Percentiles rank a stretch among this genome's conserved stretches.
Conservation (phyloP, 2,888 invertebrate genomes). For the Eulithis testata region DNA sequence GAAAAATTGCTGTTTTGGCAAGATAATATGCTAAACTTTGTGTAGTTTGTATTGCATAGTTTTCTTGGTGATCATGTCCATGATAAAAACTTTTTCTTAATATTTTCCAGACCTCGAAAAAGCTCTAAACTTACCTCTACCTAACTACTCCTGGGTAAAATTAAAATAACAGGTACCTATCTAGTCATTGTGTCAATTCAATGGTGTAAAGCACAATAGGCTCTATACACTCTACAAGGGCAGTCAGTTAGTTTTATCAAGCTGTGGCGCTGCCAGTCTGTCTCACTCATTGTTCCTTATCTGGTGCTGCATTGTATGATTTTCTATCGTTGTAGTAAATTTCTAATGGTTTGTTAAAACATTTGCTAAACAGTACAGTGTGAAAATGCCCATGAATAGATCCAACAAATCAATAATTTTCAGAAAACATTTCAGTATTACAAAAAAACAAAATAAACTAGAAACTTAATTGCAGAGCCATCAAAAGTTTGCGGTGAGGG, state of each 20-base stretch:
- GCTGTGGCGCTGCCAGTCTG: constrained; percentile 52
- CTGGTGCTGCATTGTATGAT: constrained; percentile 49
- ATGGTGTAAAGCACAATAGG: constrained; percentile 53
- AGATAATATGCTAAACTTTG: too few relatives aligned
- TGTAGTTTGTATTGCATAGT: too few relatives aligned
- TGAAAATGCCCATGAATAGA: too few relatives aligned
- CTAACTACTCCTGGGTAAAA: neutral
- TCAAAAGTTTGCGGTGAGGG: constrained; percentile 48
- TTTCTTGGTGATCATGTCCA: too few relatives aligned
- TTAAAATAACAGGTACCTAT: constrained; percentile 3
- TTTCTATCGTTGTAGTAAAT: constrained; percentile 3
- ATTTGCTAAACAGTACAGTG: too few relatives aligned
- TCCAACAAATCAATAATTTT: too few relatives aligned
- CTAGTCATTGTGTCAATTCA: constrained; percentile 1
- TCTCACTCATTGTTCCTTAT: constrained; percentile 55
- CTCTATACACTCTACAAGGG: constrained; percentile 60
- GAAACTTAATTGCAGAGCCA: constrained; percentile 47
- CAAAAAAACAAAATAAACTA: constrained; percentile 45
- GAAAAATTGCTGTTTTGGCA: too few relatives aligned
- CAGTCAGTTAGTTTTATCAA: constrained; percentile 48
- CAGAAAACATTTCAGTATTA: constrained; percentile 10
- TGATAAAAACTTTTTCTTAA: too few relatives aligned
- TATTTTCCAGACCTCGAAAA: neutral
- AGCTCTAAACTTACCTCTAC: neutral
- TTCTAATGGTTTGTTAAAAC: neutral